Base-by-base conservation (phyloP, 1,140 invertebrate genomes). In the Drosophila orosa region DNA sequence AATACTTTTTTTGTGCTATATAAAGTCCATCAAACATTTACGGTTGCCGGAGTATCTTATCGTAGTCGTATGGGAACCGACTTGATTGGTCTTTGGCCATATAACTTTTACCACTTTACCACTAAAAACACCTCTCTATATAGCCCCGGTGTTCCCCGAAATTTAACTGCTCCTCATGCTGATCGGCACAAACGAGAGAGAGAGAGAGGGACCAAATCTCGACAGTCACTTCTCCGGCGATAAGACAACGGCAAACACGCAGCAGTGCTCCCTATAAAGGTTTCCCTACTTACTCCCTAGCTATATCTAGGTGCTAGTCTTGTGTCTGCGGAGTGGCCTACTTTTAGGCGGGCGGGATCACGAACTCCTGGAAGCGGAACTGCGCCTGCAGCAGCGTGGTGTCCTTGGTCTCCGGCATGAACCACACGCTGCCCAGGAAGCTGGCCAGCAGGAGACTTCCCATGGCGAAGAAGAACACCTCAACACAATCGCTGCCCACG, bases 401-500 rank as follows among this genome's bases (percentile, higher is more conserved):
- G 42, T 68, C 57, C 35, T 85, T 91, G 0, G 90, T 91, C 62
- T 91, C 90, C 3, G 90, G 90, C 61, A 91, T 52, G 15, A 61
- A 80, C 68, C 81, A 78, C 12, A 87, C 57, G 24, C 82, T 74
- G 9, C 75, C 40, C 0, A 81, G 35, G 19, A 81, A 87, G 9
- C 73, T 79, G 1, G 74, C 57, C 40, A 91, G 5, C 27, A 74
- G 59, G 0, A 91, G 39, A 0, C 50, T 31, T 3, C 82, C 90
- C 3, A 91, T 47, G 13, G 57, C 54, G 22, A 65, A 66, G 40
- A 90, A 91, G 13, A 73, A 91, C 3, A 55, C 1, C 1, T 17
- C 31, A 0, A 76, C 17, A 10, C 19, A 12, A 0, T 39, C 22
- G 25, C 25, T 33, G 27, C 48, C 40, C 31, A 24, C 31, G 8